Base-by-base conservation (phyloP, 2,888 invertebrate genomes). In the Myopa testacea region DNA sequence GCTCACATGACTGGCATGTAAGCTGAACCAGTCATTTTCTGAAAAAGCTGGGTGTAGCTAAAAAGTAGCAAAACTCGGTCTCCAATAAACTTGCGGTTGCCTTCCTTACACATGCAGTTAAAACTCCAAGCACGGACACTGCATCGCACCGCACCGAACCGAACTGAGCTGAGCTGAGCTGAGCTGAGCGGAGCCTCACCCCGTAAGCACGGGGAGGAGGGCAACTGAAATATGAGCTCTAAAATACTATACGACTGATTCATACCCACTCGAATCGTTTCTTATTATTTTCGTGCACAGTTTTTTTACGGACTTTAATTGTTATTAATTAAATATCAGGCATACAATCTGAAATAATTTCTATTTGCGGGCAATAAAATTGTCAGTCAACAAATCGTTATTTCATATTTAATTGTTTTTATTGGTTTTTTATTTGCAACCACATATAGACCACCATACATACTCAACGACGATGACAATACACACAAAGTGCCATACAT, bases 301-400 rank as follows among this genome's bases (percentile, higher is more conserved):
- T 62, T 26, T 12, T 65, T 14, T 65, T 37, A 37, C 65, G 37
- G 34, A 38, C 45, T 60, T 45, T 58, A 69, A 75, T 75, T 75
- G 68, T 26, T 60, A 69, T 75, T 60, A 58, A 75, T 75, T 75
- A 69, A 69, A 67, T 70, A 70, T 19, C 73, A 40, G 16, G 45
- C 62, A 73, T 73, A 34, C 50, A 63, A 73, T 60, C 60, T 60
- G 55, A 12, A 72, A 60, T 72, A 52, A 65, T 40, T 75, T 75
- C 38, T 45, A 68, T 69, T 38, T 45, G 68, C 75, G 75, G 38
- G 69, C 60, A 58, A 37, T 75, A 67, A 75, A 69, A 14, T 69
- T 75, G 69, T 60, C 68, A 60, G 60, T 75, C 55, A 52, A 38
- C 67, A 67, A 75, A 75, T 65, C 65, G 74, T 75, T 67, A 38